Conservation (phyloP, 2,888 invertebrate species). For the Caradrina clavipalpis region DNA sequence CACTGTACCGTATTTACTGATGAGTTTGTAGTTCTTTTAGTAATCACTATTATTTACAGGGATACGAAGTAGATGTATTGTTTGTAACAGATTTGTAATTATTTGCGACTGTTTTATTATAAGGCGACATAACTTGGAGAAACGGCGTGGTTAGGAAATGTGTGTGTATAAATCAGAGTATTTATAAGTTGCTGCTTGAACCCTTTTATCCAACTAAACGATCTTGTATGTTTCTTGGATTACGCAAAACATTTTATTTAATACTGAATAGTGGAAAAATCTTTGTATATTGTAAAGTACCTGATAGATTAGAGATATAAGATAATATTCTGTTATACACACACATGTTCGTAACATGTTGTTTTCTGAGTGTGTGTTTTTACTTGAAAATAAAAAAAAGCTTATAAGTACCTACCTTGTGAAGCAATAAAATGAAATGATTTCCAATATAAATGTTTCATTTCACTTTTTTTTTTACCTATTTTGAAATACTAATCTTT, state of each 20-base stretch:
- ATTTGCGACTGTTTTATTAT: constrained; percentile 62
- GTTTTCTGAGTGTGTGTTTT: constrained; percentile 80
- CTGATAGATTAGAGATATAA: constrained; percentile 82
- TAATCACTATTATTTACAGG: constrained; percentile 60
- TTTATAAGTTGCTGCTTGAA: constrained; percentile 59
- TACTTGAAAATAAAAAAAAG: constrained; percentile 78
- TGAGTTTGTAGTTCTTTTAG: constrained; percentile 23
- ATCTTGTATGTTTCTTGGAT: constrained; percentile 71
- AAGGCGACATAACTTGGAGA: constrained; percentile 59
- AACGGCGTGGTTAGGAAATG: constrained; percentile 76
- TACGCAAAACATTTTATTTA: constrained; percentile 60
- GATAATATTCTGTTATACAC: constrained; percentile 81
- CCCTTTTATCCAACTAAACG: constrained; percentile 69
- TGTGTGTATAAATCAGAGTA: constrained; percentile 82
- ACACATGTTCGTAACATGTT: constrained; percentile 80
- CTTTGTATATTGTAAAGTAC: constrained; percentile 82
- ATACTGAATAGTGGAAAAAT: constrained; percentile 65
- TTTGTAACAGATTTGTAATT: constrained; percentile 60
- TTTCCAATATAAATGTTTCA: constrained; percentile 78
- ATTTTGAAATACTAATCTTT: constrained; percentile 4
- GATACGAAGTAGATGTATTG: constrained; percentile 58
- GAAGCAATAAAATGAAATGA: constrained; percentile 86
- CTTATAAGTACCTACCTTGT: constrained; percentile 84
- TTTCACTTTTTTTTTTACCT: constrained; percentile 54
- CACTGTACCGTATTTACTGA: constrained; percentile 30